These are phyloP conservation scores for Phaenicophaeus curvirostris DNA, from an alignment of 2,797 vertebrate genomes.

Conservation along the genomic window DNA sequence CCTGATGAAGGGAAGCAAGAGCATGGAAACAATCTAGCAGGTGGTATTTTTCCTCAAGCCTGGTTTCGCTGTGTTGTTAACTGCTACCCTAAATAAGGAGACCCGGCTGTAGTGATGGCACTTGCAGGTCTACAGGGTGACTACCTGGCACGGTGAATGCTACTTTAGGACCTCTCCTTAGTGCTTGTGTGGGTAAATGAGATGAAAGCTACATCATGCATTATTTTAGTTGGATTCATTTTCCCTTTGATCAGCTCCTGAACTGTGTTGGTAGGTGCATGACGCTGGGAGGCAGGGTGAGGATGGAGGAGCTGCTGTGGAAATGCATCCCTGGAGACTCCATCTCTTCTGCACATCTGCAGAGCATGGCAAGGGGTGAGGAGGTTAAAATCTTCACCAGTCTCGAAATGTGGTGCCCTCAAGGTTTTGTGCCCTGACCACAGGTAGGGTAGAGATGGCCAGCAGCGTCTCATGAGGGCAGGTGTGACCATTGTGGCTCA, in stretches of 20 bases:
- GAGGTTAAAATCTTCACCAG: neutral
- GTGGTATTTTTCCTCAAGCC: neutral
- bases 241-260: neutral
- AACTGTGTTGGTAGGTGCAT: neutral
- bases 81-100: neutral
- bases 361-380: fast-evolving
- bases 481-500: neutral
- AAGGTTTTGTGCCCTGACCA: neutral
- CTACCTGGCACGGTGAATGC: neutral
- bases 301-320: neutral
- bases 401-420: neutral
- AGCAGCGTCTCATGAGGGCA: neutral
- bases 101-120: neutral
- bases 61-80: neutral
- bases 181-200: neutral
- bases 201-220: neutral
- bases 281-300: fast-evolving
- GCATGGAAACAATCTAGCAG: neutral
- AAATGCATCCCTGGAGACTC: neutral
- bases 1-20: neutral
- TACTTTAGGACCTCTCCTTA: neutral
- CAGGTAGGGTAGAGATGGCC: neutral
- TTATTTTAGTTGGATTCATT: neutral
- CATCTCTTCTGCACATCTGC: neutral
- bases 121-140: fast-evolving